Evolutionary conservation across 2,888 invertebrate species (phyloP), one percentile per base, ranked within the genome.

Genomic region (Plutella xylostella): DNA sequence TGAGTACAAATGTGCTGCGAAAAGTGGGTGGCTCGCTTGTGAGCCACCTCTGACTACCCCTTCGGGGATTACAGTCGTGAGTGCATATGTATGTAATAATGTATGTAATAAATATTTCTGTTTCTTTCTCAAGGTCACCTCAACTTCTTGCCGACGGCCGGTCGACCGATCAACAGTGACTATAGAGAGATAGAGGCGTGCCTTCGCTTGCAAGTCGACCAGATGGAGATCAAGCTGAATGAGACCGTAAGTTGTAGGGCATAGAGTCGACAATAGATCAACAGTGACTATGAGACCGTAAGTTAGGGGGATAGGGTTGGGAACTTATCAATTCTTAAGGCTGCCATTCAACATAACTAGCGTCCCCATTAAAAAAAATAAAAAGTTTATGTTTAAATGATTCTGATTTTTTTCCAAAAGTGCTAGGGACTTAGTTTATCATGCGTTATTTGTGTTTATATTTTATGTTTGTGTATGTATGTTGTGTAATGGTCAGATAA

Each of bases 211-310:
- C 89, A 91, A 67, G 92, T 92, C 49, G 92, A 93, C 33, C 85
- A 88, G 42, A 85, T 91, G 41, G 93, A 94, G 63, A 85, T 87
- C 52, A 85, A 89, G 45, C 75, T 94, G 0, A 90, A 91, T 53
- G 88, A 89, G 41, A 87, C 88, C 75, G 89, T 89, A 47, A 60
- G 61, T 54, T 9, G 6, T 25, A 5, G 9, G 6, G 25, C 25
- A 9, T 28, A 28, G 28, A 4, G n/a, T 28, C 28, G 11, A 6
- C 28, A 6, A n/a, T 28, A n/a, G 9, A 12, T n/a, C 28, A 28
- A 9, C 28, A 28, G 3, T 9, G 9, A 12, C 28, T 28, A n/a
- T 3, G n/a, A 28, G 11, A 28, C n/a, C n/a, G 11, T 28, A 28
- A n/a, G n/a, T n/a, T n/a, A n/a, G n/a, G n/a, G n/a, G n/a, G n/a